Percentiles rank a stretch among this genome's conserved stretches.
Conservation (phyloP, 2,797 vertebrate species). For the Phrynocephalus guinanensis region DNA sequence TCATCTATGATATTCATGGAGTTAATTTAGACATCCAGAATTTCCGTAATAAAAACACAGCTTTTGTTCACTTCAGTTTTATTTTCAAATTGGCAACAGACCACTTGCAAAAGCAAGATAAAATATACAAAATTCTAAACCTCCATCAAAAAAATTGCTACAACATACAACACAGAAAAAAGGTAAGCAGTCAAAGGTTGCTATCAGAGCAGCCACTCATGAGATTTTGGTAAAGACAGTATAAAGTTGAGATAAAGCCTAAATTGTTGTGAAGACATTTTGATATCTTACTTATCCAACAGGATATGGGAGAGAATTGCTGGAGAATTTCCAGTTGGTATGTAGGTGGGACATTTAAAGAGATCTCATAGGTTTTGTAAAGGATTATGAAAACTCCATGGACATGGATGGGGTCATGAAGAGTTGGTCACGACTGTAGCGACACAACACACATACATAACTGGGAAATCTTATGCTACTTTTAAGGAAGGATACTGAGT, state of each 20-base stretch:
- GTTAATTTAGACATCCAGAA: not conserved
- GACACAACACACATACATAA: not conserved
- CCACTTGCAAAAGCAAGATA: not conserved
- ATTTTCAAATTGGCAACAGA: slow-evolving; percentile 2
- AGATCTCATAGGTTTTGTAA: not conserved
- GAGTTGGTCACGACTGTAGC: too few relatives aligned
- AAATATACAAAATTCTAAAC: not conserved
- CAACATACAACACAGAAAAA: not conserved
- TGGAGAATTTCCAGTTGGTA: not conserved
- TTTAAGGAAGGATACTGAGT: not conserved
- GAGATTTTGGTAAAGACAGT: not conserved
- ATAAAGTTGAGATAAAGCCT: not conserved
- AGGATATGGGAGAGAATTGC: not conserved
- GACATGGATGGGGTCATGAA: not conserved
- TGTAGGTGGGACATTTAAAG: not conserved
- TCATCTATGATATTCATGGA: not conserved
- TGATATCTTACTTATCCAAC: not conserved
- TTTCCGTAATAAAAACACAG: not conserved
- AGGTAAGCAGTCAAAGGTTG: not conserved
- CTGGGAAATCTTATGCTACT: not conserved
- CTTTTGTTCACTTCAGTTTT: slow-evolving; percentile 16
- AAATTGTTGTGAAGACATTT: not conserved
- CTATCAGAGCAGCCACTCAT: not conserved
- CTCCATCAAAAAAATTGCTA: not conserved
- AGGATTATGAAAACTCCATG: not conserved